These are phyloP conservation scores for Solenodon paradoxus DNA, from an alignment of 2,113 vertebrate genomes.

Conservation along the genomic window DNA sequence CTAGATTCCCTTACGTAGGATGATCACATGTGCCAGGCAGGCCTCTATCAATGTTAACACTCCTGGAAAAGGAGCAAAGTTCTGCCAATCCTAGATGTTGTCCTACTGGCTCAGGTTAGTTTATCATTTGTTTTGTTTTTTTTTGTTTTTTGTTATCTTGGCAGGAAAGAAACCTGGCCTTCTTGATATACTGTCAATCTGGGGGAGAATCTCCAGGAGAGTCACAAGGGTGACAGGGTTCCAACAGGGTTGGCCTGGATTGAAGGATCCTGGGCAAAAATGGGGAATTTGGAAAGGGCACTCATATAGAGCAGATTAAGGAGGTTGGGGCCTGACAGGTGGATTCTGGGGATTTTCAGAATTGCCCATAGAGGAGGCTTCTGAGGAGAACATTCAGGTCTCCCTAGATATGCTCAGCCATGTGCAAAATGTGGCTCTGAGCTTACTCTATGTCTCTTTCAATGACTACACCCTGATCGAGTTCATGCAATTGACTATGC, in stretches of 20 bases:
- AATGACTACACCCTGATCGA: too few species aligned
- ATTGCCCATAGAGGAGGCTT: neutral
- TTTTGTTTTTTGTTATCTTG: neutral
- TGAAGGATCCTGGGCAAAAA: neutral
- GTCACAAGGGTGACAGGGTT: neutral
- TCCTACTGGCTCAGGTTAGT: too few species aligned
- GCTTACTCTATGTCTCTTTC: neutral
- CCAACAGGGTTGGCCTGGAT: neutral
- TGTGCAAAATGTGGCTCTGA: neutral
- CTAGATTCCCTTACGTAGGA: neutral
- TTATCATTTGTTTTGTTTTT: neutral
- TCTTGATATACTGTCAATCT: neutral
- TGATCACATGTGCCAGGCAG: accelerated
- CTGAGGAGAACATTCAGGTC: neutral
- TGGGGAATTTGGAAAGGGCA: accelerated
- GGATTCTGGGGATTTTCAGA: neutral
- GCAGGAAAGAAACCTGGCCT: neutral
- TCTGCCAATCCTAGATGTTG: neutral
- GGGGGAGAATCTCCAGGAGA: neutral
- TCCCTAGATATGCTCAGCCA: too few species aligned
- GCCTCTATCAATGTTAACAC: neutral
- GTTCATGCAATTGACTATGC: neutral
- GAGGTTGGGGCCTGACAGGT: neutral
- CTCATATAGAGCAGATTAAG: accelerated
- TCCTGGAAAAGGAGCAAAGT: neutral